Evolutionary conservation across 1,140 invertebrate genomes (phyloP).

Genomic region (Aleiodes sp.): DNA sequence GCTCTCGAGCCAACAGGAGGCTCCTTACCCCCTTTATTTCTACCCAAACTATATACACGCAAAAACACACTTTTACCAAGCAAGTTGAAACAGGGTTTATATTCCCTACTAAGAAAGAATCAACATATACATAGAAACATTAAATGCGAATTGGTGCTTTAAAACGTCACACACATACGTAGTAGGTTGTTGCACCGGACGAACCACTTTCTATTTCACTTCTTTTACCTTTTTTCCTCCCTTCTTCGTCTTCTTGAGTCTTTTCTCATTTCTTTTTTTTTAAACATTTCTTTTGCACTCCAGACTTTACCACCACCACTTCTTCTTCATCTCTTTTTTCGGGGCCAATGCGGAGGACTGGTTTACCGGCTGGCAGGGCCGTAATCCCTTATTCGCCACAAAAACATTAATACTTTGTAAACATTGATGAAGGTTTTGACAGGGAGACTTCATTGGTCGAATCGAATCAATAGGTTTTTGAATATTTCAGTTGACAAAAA

Average conservation of each 20-base stretch:
- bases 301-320: neutral
- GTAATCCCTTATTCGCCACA: conserved; percentile 28
- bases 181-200: conserved; percentile 61
- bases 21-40: conserved; percentile 22
- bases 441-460: neutral
- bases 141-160: conserved; percentile 49
- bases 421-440: neutral
- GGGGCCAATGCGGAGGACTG: conserved; percentile 40
- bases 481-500: no score
- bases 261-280: conserved; percentile 33
- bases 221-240: conserved; percentile 43
- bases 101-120: conserved; percentile 39
- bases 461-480: no score
- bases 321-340: conserved; percentile 25
- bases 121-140: conserved; percentile 9
- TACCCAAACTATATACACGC: neutral
- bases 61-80: neutral
- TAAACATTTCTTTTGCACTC: conserved; percentile 40
- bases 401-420: conserved; percentile 2
- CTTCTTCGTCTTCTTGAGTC: conserved; percentile 1
- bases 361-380: conserved; percentile 47
- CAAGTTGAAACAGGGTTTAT: conserved; percentile 52
- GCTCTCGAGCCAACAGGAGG: conserved; percentile 53
- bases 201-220: conserved; percentile 65
- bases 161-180: conserved; percentile 49